phyloP scores from a whole-genome alignment of 2,888 invertebrate species.

The Rotaria socialis region DNA sequence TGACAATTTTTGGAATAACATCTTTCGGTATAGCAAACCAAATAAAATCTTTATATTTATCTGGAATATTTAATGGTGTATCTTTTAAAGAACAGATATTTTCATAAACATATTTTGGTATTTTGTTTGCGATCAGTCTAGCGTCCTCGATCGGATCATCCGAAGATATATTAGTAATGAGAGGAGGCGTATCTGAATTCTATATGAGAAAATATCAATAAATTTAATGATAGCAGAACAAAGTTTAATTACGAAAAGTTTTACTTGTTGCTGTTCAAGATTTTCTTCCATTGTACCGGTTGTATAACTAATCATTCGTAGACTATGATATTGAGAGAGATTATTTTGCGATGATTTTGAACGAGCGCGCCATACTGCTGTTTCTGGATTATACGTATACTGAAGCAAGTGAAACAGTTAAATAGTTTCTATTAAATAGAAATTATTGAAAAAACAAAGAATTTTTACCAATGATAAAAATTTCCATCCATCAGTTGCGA shows the following conservation, averaged over 20 bases:
- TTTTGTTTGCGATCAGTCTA: neutral
- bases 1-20: neutral
- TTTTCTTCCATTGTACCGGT: neutral
- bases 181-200: neutral
- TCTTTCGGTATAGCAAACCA: neutral
- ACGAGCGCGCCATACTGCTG: neutral
- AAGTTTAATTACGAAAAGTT: neutral
- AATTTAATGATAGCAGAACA: too few species aligned
- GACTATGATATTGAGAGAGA: neutral
- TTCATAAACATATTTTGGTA: neutral
- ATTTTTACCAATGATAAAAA: slow-evolving; percentile 32
- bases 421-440: too few species aligned
- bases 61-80: neutral
- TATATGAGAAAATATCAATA: too few species aligned
- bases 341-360: too few species aligned
- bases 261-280: neutral
- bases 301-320: neutral
- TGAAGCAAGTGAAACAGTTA: neutral
- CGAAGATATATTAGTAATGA: neutral
- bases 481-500: slow-evolving; percentile 43
- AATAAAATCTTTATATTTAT: neutral
- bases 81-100: neutral
- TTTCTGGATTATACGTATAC: neutral
- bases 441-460: neutral
- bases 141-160: neutral